Percentiles rank a stretch among this genome's conserved stretches.
These are phyloP conservation scores for Ethmia dodecea DNA, from an alignment of 2,888 invertebrate species.

Conservation along the genomic window DNA sequence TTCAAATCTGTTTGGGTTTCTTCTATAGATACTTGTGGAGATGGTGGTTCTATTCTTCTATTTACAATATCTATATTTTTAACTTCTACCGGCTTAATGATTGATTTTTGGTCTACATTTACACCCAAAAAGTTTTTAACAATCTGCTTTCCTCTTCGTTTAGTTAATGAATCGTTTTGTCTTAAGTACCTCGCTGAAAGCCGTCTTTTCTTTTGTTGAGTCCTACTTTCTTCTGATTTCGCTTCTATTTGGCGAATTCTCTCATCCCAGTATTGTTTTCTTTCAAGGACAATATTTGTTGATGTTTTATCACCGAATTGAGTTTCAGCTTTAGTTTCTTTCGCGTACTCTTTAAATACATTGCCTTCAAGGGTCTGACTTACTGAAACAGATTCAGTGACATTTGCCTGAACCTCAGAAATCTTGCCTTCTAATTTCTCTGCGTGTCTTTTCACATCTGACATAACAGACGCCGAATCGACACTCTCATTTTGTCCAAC, in stretches of 20 bases:
- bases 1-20: conserved; percentile 30
- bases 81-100: conserved; percentile 10
- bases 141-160: conserved; percentile 62
- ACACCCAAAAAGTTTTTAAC: conserved; percentile 51
- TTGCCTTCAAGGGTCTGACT: conserved; percentile 58
- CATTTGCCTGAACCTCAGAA: conserved; percentile 75
- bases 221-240: conserved; percentile 48
- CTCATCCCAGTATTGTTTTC: conserved; percentile 72
- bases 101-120: conserved; percentile 31
- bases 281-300: conserved; percentile 62
- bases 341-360: conserved; percentile 15
- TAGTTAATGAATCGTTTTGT: conserved; percentile 61
- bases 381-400: conserved; percentile 74
- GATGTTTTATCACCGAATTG: conserved; percentile 43
- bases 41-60: conserved; percentile 16
- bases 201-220: conserved; percentile 46
- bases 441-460: conserved; percentile 74
- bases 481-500: conserved; percentile 47
- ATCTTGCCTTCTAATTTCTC: conserved; percentile 58
- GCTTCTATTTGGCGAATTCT: conserved; percentile 63
- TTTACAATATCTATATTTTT: conserved; percentile 20
- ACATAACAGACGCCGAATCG: conserved; percentile 69
- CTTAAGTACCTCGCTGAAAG: conserved; percentile 47
- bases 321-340: conserved; percentile 29
- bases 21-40: conserved; percentile 13